A percentile compares a stretch with the other conserved stretches of the same genome.
Conservation (phyloP, 2,888 invertebrate species). For the Nomada ferruginata region DNA sequence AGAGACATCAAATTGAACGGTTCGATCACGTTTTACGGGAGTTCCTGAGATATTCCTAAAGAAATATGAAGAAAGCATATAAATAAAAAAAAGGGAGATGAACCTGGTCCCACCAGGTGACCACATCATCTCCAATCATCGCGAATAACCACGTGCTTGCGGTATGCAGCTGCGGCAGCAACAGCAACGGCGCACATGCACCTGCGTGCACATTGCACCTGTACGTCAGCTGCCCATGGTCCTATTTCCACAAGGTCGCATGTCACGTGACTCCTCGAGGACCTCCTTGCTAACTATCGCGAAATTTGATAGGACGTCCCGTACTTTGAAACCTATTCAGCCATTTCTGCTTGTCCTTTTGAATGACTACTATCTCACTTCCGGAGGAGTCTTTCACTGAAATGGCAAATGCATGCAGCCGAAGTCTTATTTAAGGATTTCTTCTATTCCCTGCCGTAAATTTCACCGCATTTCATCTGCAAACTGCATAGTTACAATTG, state of each 20-base stretch:
- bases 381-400: background rate
- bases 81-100: background rate
- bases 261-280: slow-evolving; percentile 41
- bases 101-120: background rate
- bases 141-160: slow-evolving; percentile 33
- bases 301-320: slow-evolving; percentile 38
- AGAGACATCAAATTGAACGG: no score
- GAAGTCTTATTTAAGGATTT: no score
- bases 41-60: background rate
- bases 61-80: background rate
- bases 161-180: slow-evolving; percentile 31
- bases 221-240: slow-evolving; percentile 56
- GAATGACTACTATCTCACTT: background rate
- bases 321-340: background rate
- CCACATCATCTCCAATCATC: slow-evolving; percentile 16
- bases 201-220: slow-evolving; percentile 56
- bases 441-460: no score
- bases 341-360: background rate
- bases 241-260: slow-evolving; percentile 55
- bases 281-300: slow-evolving; percentile 25
- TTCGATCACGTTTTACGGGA: no score
- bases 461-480: no score
- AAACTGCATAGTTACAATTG: no score
- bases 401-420: background rate
- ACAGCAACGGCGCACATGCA: slow-evolving; percentile 35